phyloP scores from a whole-genome alignment of 2,113 vertebrate species.

The Apodemus speciosus region DNA sequence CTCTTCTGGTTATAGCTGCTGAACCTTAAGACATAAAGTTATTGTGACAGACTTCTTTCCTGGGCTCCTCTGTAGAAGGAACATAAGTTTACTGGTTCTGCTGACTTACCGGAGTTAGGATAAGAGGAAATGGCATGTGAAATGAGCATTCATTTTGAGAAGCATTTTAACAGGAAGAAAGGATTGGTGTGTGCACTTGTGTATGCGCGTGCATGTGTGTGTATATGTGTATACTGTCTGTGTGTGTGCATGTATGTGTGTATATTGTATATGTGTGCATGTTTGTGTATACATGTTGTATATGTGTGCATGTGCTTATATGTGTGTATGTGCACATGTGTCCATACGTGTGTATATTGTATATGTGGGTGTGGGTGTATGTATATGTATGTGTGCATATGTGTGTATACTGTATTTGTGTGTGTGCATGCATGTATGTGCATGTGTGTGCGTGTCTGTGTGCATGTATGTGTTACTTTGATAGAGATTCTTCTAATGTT shows the following conservation, averaged over 20 bases:
- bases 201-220: neutral
- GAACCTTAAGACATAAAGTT: neutral
- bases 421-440: too few relatives aligned
- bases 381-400: too few relatives aligned
- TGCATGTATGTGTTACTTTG: neutral
- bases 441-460: neutral
- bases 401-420: too few relatives aligned
- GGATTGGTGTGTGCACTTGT: neutral
- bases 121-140: constrained; percentile 34
- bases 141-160: constrained; percentile 22
- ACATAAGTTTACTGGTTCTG: neutral
- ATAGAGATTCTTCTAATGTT: constrained; percentile 3
- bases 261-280: neutral
- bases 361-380: too few relatives aligned
- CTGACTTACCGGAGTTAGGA: neutral
- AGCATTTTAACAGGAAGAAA: constrained; percentile 17
- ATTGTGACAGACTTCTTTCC: constrained; percentile 8
- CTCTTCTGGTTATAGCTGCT: neutral
- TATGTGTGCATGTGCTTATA: too few relatives aligned
- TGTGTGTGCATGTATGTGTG: neutral
- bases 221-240: too few relatives aligned
- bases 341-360: too few relatives aligned
- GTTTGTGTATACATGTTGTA: neutral
- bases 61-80: constrained; percentile 16
- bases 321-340: too few relatives aligned